Evolutionary conservation across 2,113 vertebrate species (phyloP).

Genomic region (Lota lota): DNA sequence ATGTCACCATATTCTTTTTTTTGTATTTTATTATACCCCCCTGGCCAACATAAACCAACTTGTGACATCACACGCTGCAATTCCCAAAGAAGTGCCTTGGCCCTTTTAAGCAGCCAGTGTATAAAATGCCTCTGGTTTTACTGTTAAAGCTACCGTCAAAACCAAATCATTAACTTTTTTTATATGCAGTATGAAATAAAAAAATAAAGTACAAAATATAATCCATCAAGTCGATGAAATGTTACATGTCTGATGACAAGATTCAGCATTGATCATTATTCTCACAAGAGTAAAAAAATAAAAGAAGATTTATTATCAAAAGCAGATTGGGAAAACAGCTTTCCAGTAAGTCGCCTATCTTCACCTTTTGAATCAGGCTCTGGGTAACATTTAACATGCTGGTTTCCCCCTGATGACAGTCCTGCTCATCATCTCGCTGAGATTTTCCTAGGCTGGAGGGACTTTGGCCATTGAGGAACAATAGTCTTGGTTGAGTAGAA

Average conservation of each 20-base stretch:
- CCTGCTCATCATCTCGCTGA: slow-evolving; percentile 45
- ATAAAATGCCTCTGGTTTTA: slow-evolving; percentile 3
- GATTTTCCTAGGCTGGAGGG: slow-evolving; percentile 60
- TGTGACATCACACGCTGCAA: slow-evolving; percentile 53
- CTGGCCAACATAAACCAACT: slow-evolving; percentile 56
- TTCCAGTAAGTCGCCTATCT: background rate
- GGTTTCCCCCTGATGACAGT: slow-evolving; percentile 16
- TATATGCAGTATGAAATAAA: background rate
- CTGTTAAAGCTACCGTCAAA: background rate
- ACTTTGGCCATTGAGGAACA: slow-evolving; percentile 58
- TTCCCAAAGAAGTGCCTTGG: slow-evolving; percentile 8
- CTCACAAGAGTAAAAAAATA: background rate
- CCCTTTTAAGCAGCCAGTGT: slow-evolving; percentile 12
- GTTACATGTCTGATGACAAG: background rate
- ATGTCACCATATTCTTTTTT: slow-evolving; percentile 54
- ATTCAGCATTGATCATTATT: background rate
- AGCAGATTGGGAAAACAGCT: background rate
- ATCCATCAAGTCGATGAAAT: too few relatives aligned
- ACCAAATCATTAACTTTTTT: background rate
- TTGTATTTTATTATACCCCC: slow-evolving; percentile 41
- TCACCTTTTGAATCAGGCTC: slow-evolving; percentile 6
- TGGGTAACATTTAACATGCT: slow-evolving; percentile 4
- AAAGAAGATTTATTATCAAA: background rate
- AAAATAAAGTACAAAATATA: too few relatives aligned
- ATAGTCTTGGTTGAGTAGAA: slow-evolving; percentile 61